These are phyloP conservation scores for Macrophya annulata DNA, from an alignment of 2,888 invertebrate genomes.

Conservation along the genomic window DNA sequence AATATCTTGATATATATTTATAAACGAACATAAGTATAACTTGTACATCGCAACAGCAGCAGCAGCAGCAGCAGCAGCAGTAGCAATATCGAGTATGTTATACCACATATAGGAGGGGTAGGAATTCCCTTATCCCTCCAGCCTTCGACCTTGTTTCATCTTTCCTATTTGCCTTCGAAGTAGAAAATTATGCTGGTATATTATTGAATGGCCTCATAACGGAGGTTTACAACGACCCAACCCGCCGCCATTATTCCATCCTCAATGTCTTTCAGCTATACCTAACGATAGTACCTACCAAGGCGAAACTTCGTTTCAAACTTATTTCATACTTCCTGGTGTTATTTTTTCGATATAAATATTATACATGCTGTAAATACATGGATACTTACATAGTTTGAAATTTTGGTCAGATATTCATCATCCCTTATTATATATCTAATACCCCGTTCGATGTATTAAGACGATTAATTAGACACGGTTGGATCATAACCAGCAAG, in stretches of 20 bases:
- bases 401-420: background rate
- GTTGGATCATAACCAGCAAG: background rate
- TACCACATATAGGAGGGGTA: background rate
- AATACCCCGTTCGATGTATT: background rate
- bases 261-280: conserved; percentile 13
- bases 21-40: background rate
- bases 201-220: conserved; percentile 43
- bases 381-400: background rate
- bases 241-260: conserved; percentile 26
- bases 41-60: background rate
- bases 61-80: background rate
- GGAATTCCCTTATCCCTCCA: conserved; percentile 30
- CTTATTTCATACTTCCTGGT: background rate
- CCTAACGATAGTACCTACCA: background rate
- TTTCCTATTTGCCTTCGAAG: conserved; percentile 42
- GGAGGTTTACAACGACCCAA: conserved; percentile 43
- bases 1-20: background rate
- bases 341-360: background rate
- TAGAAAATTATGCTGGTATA: conserved; percentile 39
- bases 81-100: conserved; percentile 22
- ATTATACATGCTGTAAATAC: background rate
- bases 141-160: conserved; percentile 28
- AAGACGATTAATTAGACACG: background rate
- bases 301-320: background rate
- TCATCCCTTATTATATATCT: background rate